Conservation (phyloP, 2,888 invertebrate species). For the Nebria salina region DNA sequence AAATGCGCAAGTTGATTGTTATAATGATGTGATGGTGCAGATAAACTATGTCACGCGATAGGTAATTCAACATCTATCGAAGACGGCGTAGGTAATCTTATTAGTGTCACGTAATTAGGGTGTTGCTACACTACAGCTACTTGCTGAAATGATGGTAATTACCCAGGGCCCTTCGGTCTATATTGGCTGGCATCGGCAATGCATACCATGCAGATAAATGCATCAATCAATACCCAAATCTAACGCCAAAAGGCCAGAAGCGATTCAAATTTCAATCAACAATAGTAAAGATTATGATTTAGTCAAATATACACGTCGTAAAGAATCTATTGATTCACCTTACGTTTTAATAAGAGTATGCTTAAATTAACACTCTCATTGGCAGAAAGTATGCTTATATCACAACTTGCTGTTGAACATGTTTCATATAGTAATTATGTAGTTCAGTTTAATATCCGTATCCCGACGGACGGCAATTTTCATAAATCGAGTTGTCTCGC, state of each 20-base stretch:
- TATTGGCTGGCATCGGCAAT: neutral
- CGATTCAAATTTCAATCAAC: too few species aligned
- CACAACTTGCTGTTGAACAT: neutral
- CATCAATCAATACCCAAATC: neutral
- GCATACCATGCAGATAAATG: neutral
- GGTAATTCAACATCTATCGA: neutral
- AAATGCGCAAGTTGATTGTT: neutral
- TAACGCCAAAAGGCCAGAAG: neutral
- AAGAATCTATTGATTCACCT: too few species aligned
- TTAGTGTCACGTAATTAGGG: neutral
- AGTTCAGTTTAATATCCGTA: constrained; percentile 23
- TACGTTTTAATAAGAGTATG: too few species aligned
- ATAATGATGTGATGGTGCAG: neutral
- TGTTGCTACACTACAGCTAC: neutral
- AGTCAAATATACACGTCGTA: too few species aligned
- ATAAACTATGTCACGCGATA: neutral
- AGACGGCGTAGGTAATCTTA: neutral
- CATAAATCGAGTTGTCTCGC: constrained; percentile 30
- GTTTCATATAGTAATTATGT: neutral
- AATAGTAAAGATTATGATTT: too few species aligned
- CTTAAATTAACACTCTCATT: too few species aligned
- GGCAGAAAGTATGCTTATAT: too few species aligned
- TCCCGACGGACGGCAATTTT: neutral
- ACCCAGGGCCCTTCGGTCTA: neutral
- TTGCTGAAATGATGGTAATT: neutral